Evolutionary conservation across 2,888 invertebrate genomes (phyloP), one percentile per base, ranked within the genome.

Genomic region (Adelphocoris suturalis): DNA sequence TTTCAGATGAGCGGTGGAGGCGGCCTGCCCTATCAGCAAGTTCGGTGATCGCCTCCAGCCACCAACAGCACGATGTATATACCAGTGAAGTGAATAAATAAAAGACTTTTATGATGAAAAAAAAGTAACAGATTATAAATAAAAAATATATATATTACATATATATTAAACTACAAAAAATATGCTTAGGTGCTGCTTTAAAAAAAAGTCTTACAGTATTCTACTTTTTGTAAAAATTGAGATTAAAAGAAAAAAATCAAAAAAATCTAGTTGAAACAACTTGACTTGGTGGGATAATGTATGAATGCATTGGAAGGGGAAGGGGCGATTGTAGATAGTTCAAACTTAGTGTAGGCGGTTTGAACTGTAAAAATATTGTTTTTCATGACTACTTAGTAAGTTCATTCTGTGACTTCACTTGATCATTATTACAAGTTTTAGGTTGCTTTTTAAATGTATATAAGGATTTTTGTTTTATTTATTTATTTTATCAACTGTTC

Each of bases 101-200:
- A 87, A 78, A 88, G 88, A 88, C 88, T 78, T 87, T 87, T 88
- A 82, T 52, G 27, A 47, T 19, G 68, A 52, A 78, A 78, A 27
- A 86, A n/a, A 86, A 75, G 46, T 61, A 78, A 80, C 76, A 88
- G 88, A 88, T 88, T 88, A 88, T 88, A 88, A 78, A 88, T 88
- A 75, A 61, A 82, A 47, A 85, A 86, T 86, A 86, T 86, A 86
- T 86, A 86, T 52, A 55, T 55, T 13, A 78, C 28, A 88, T 78
- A 88, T 88, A 88, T 88, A 88, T 88, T 80, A 57, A 88, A 88
- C 80, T 76, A 80, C 88, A 78, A 88, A 85, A 78, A 68, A 88
- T 88, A 88, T 88, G 88, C 88, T 88, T 88, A 88, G 88, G 88
- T 88, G 88, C 88, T 88, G 88, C 88, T 88, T 88, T 85, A 61